These are phyloP conservation scores for Oophaga pumilio DNA, from an alignment of 2,113 vertebrate genomes.

Conservation along the genomic window DNA sequence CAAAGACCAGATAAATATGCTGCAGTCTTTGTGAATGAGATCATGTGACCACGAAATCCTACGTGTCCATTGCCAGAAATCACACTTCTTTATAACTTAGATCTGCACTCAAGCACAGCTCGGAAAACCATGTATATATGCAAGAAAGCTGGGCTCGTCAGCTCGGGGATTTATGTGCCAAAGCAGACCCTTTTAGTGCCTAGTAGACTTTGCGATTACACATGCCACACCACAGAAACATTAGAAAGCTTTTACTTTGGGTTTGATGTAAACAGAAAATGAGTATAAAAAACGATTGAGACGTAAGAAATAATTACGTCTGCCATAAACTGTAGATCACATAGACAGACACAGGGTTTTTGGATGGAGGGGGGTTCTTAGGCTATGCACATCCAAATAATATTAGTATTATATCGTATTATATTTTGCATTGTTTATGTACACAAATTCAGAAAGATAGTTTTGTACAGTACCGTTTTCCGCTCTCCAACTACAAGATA, in stretches of 20 bases:
- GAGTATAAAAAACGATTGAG: slow-evolving; percentile 35
- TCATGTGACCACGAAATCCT: slow-evolving; percentile 56
- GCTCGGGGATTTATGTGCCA: slow-evolving; percentile 21
- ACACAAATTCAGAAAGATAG: neutral
- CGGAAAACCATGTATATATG: slow-evolving; percentile 19
- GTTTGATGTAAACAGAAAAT: slow-evolving; percentile 47
- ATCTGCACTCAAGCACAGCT: slow-evolving; percentile 14
- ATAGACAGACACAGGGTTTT: neutral
- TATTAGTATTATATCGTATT: neutral
- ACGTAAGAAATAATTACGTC: neutral
- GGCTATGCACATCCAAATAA: neutral
- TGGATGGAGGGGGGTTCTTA: neutral
- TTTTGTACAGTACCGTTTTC: neutral
- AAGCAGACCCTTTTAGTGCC: slow-evolving; percentile 48
- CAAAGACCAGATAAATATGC: slow-evolving; percentile 43
- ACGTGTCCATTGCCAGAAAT: slow-evolving; percentile 43
- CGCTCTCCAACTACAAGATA: slow-evolving; percentile 1
- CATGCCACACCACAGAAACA: slow-evolving; percentile 42
- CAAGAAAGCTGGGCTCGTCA: slow-evolving; percentile 12
- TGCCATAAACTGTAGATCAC: slow-evolving; percentile 24
- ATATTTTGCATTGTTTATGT: neutral
- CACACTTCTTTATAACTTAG: slow-evolving; percentile 48
- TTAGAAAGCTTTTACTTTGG: slow-evolving; percentile 44
- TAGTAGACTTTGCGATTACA: slow-evolving; percentile 37
- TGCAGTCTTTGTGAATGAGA: slow-evolving; percentile 43